These are phyloP conservation scores for Melieria picta DNA, from an alignment of 2,888 invertebrate genomes.

Conservation along the genomic window DNA sequence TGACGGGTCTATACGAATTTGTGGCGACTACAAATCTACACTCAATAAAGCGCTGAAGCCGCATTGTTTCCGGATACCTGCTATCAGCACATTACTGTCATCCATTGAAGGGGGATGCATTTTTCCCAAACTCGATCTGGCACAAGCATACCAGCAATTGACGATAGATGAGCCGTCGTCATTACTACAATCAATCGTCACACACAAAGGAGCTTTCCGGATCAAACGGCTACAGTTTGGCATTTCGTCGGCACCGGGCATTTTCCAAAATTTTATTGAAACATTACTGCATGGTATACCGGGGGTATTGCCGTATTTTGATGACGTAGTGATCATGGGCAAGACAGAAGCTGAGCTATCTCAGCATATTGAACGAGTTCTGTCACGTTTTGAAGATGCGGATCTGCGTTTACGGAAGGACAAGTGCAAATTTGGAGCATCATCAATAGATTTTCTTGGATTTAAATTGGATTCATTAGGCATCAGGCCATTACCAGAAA, in stretches of 20 bases:
- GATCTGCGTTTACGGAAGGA: conserved; percentile 15
- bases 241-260: conserved; percentile 25
- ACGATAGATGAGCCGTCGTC: too few species aligned
- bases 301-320: conserved; percentile 9
- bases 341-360: neutral
- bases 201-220: conserved; percentile 53
- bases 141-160: too few species aligned
- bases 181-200: too few species aligned
- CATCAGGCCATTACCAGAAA: neutral
- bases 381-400: conserved; percentile 8
- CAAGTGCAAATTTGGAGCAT: conserved; percentile 19
- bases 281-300: conserved; percentile 16
- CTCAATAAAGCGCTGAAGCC: conserved; percentile 50
- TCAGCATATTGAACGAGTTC: neutral
- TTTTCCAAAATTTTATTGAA: conserved; percentile 29
- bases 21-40: conserved; percentile 51
- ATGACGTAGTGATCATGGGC: conserved; percentile 12
- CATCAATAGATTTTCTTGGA: conserved; percentile 12
- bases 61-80: conserved; percentile 46
- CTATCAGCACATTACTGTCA: conserved; percentile 33
- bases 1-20: conserved; percentile 47
- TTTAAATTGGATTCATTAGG: conserved; percentile 4
- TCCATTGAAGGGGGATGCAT: conserved; percentile 46
- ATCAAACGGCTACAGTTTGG: conserved; percentile 44
- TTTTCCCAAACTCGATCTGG: too few species aligned